Evolutionary conservation across 1,140 invertebrate species (phyloP).

Genomic region (Brachionus plicatilis): DNA sequence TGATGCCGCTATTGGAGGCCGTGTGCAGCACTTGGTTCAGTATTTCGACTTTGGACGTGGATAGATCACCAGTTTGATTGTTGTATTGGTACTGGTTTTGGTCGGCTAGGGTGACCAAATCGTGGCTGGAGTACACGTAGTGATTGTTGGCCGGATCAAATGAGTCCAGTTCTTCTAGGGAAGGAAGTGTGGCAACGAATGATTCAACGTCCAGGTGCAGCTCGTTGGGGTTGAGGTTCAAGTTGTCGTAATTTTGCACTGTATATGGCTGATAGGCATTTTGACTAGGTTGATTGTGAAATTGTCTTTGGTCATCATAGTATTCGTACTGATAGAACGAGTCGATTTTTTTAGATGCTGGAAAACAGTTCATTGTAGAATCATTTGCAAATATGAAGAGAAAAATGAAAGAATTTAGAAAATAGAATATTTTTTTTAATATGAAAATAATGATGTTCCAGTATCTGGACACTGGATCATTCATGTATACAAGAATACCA

Average conservation of each 20-base stretch:
- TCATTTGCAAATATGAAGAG: background rate
- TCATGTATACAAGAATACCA: constrained; percentile 15
- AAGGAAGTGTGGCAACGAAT: background rate
- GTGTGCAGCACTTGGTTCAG: background rate
- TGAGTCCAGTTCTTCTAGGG: background rate
- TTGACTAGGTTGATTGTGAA: background rate
- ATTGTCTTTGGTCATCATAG: background rate
- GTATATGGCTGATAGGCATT: background rate
- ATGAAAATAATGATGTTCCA: background rate
- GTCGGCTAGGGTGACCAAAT: background rate
- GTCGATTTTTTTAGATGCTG: background rate
- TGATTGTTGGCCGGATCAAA: background rate
- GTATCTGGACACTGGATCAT: constrained; percentile 28
- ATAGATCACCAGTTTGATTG: background rate
- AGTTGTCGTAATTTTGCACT: background rate
- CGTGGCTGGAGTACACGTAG: background rate
- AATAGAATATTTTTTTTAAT: constrained; percentile 23
- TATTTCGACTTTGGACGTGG: background rate
- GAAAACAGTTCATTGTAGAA: constrained; percentile 18
- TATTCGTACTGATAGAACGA: background rate
- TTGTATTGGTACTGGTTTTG: background rate
- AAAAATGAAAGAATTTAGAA: background rate
- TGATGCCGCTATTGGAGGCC: background rate
- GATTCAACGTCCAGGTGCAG: constrained; percentile 26
- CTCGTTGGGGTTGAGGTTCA: background rate